Evolutionary conservation across 2,797 vertebrate species (phyloP).

Genomic region (Lepus townsendii): DNA sequence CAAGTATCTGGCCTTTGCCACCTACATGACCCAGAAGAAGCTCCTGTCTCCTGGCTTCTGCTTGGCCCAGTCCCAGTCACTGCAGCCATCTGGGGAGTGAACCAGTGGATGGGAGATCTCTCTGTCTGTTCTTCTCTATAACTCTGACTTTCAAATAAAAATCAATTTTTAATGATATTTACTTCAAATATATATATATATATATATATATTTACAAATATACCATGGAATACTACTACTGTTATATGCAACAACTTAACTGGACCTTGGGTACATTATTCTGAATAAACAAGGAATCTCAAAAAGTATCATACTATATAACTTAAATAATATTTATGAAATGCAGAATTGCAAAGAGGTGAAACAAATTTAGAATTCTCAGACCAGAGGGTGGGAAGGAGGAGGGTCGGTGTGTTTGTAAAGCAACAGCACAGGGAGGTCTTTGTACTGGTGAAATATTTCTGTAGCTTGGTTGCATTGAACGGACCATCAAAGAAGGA

Average conservation of each 20-base stretch:
- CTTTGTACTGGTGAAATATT: neutral
- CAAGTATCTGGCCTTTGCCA: too few species aligned
- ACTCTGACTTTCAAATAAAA: too few species aligned
- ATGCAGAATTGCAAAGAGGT: neutral
- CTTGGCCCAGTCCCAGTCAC: too few species aligned
- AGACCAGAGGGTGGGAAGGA: neutral
- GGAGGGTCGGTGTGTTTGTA: neutral
- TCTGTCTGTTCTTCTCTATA: too few species aligned
- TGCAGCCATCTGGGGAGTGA: too few species aligned
- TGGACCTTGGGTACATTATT: neutral
- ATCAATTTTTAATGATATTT: too few species aligned
- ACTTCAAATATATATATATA: too few species aligned
- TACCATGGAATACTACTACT: neutral
- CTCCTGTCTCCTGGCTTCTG: too few species aligned
- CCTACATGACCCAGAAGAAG: too few species aligned
- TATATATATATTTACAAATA: neutral
- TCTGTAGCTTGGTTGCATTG: neutral
- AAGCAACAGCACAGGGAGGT: neutral
- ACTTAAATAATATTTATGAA: slow-evolving; percentile 5
- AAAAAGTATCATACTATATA: neutral
- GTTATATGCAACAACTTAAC: neutral
- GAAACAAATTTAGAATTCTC: neutral
- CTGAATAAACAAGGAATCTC: neutral
- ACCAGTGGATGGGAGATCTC: too few species aligned
- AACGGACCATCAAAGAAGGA: too few species aligned